phyloP scores from a whole-genome alignment of 2,888 invertebrate genomes.

The Cetonia aurata region DNA sequence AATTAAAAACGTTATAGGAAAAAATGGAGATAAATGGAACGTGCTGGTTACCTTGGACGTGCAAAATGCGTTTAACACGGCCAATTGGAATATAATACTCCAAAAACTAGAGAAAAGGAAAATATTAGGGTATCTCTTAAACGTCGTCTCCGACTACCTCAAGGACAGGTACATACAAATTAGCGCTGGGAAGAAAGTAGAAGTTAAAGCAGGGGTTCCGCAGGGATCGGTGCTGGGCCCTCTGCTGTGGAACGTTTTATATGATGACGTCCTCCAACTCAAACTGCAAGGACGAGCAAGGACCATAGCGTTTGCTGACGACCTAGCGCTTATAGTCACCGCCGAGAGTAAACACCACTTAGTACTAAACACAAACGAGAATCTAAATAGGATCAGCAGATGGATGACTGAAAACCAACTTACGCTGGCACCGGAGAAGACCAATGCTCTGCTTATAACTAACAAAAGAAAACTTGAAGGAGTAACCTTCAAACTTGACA shows the following conservation, averaged over 20 bases:
- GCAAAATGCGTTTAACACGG: conserved; percentile 35
- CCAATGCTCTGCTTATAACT: conserved; percentile 11
- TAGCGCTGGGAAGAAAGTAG: not conserved
- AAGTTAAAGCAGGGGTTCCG: conserved; percentile 21
- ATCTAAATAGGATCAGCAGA: not conserved
- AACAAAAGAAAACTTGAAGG: conserved; percentile 1
- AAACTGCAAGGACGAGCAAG: not conserved
- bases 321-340: conserved; percentile 20
- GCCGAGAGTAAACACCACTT: not conserved
- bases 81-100: conserved; percentile 13
- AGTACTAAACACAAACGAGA: not conserved
- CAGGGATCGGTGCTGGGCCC: conserved; percentile 40
- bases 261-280: conserved; percentile 19
- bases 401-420: conserved; percentile 12
- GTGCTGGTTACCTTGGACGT: conserved; percentile 21
- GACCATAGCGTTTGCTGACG: conserved; percentile 26
- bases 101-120: not conserved
- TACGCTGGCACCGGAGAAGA: conserved; percentile 31
- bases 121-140: not conserved
- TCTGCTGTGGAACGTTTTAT: conserved; percentile 27
- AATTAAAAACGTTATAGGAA: too few relatives aligned
- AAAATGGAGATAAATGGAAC: not conserved
- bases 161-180: not conserved
- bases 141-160: conserved; percentile 4
- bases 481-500: conserved; percentile 6